Base-by-base conservation (phyloP, 2,797 vertebrate genomes). In the Fistularia commersonii region DNA sequence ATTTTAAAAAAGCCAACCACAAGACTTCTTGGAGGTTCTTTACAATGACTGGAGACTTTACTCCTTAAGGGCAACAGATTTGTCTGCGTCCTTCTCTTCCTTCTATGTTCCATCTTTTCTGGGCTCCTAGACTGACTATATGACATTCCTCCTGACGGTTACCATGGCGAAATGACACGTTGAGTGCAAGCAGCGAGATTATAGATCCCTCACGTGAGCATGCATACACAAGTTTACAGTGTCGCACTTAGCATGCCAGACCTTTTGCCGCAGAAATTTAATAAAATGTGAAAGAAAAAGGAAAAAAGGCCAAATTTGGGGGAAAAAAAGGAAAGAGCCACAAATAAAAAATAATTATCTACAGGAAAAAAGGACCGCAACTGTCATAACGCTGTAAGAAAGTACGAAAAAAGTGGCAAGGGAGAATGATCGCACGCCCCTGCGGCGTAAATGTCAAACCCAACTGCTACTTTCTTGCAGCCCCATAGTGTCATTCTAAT, bases 21-120 rank as follows among this genome's bases (percentile, higher is more conserved):
- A 23, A 23, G 23, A 23, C 23, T 4, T 23, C 23, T 23, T 23
- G 23, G 23, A 23, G 23, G 4, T 23, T 23, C 23, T 23, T 23
- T 23, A 23, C 23, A 23, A 23, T 4, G 4, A 2, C 23, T 23
- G 2, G 23, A 23, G 23, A 23, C 80, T 89, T 88, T 88, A 88
- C 90, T 88, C 89, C 88, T 72, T 88, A 86, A 89, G 85, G 82
- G 73, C 75, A 69, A 63, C 80, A 86, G 87, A 91, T 93, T 91
- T 90, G 89, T 92, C 89, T 35, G 15, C 46, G 8, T 43, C 35
- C 57, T 89, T 89, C 85, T 77, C 81, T 89, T 89, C 31, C 48
- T 68, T 23, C 39, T 34, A 45, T 46, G n/a, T 11, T 3, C 40
- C 49, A 15, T 55, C 39, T 51, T 71, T 47, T 48, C 39, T n/a